phyloP scores from a whole-genome alignment of 2,113 vertebrate genomes.

The Antidorcas marsupialis region DNA sequence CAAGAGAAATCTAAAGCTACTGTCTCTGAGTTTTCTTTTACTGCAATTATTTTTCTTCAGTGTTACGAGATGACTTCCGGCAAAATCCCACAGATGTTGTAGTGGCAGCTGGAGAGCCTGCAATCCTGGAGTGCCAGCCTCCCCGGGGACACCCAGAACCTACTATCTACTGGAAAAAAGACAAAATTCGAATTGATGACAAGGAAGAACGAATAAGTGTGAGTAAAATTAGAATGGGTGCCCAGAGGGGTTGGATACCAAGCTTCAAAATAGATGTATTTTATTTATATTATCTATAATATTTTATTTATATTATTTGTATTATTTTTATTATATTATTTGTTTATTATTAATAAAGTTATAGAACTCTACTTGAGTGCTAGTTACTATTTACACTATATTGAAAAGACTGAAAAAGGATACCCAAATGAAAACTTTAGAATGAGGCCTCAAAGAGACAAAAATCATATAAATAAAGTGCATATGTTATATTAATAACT shows the following conservation, averaged over 20 bases:
- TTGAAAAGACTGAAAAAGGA: background rate
- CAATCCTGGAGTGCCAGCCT: constrained; percentile 95
- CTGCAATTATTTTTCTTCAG: constrained; percentile 75
- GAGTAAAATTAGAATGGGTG: constrained; percentile 54
- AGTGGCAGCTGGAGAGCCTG: constrained; percentile 96
- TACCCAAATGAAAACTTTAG: background rate
- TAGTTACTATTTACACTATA: background rate
- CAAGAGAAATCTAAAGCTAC: background rate
- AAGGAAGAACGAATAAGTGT: constrained; percentile 96
- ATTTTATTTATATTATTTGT: background rate
- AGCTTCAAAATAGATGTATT: background rate
- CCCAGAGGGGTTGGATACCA: background rate
- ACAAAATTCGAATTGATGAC: constrained; percentile 95
- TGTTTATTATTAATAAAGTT: background rate
- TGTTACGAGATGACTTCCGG: constrained; percentile 97
- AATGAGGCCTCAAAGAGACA: background rate
- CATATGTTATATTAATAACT: background rate
- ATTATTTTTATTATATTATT: background rate
- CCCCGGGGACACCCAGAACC: constrained; percentile 97
- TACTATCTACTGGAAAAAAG: constrained; percentile 98
- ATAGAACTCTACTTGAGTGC: background rate
- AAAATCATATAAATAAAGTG: background rate
- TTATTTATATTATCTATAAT: background rate
- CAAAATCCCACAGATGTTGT: constrained; percentile 97
- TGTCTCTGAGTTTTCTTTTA: background rate